phyloP scores from a whole-genome alignment of 2,797 vertebrate species.

The Enteromius anoplus region DNA sequence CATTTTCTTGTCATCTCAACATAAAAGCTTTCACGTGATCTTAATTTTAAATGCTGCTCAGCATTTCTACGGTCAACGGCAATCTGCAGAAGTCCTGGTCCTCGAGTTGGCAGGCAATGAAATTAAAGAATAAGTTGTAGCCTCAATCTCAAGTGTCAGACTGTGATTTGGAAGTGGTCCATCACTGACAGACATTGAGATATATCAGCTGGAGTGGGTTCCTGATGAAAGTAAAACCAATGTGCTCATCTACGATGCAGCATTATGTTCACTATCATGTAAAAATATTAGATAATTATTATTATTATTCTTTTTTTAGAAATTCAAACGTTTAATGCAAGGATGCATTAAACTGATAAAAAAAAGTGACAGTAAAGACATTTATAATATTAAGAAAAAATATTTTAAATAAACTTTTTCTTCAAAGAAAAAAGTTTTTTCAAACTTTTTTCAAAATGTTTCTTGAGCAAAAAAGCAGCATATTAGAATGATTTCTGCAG shows the following conservation, averaged over 20 bases:
- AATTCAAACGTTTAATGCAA: neutral
- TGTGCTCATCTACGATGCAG: neutral
- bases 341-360: neutral
- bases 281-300: no score
- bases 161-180: constrained; percentile 11
- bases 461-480: neutral
- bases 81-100: neutral
- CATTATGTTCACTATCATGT: neutral
- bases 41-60: neutral
- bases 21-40: neutral
- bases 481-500: neutral
- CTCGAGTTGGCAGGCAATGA: neutral
- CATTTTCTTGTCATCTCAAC: neutral
- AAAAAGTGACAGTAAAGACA: neutral
- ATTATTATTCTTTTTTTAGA: no score
- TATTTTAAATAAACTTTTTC: no score
- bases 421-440: neutral
- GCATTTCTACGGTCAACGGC: neutral
- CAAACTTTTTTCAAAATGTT: neutral
- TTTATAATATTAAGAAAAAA: neutral
- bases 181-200: constrained; percentile 24
- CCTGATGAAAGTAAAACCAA: neutral
- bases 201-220: neutral
- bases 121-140: constrained; percentile 11
- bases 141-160: constrained; percentile 18